Conservation (phyloP, 1,140 invertebrate genomes). For the Lepidurus arcticus region DNA sequence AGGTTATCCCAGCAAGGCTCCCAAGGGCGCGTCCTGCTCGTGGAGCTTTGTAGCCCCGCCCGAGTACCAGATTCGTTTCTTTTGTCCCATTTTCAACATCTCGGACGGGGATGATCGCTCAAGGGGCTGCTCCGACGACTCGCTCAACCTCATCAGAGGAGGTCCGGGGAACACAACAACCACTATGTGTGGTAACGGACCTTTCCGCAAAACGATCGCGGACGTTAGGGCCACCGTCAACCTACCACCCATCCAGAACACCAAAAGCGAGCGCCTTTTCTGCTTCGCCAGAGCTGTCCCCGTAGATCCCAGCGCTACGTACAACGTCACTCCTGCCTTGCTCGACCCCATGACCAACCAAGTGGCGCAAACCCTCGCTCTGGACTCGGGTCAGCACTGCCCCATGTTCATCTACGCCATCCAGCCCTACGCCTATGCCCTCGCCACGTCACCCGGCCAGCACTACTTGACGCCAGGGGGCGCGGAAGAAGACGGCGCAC, state of each 20-base stretch:
- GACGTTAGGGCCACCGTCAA: background rate
- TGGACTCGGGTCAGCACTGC: background rate
- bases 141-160: background rate
- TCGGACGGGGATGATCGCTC: background rate
- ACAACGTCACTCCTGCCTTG: background rate
- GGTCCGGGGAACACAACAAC: background rate
- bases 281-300: background rate
- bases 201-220: background rate
- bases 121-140: background rate
- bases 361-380: background rate
- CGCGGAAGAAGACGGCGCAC: background rate
- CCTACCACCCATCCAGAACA: background rate
- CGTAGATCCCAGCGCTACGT: background rate
- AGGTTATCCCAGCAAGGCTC: background rate
- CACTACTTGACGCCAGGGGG: background rate
- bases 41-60: background rate
- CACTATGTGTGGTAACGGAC: background rate
- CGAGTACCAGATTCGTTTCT: background rate
- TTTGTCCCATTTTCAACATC: background rate
- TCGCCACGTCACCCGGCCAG: background rate
- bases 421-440: background rate
- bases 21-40: background rate
- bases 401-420: constrained; percentile 2
- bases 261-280: background rate
- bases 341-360: background rate